phyloP scores from a whole-genome alignment of 53 echinoderm and acorn worm genomes.

The Echinarachnius parma region DNA sequence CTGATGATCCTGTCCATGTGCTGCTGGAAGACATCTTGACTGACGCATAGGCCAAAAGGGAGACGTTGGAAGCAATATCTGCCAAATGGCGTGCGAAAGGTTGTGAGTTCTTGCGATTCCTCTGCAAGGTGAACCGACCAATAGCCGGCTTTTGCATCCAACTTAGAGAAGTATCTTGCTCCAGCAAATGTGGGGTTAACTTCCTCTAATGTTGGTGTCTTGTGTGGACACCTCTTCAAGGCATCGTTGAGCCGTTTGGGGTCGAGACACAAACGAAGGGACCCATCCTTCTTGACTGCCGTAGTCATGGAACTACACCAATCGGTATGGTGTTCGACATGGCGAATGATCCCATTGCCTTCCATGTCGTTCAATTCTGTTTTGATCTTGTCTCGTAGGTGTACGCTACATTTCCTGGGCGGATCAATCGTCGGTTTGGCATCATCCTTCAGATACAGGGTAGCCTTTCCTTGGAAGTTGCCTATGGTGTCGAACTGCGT shows the following conservation, averaged over 20 bases:
- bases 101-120: slow-evolving; percentile 57
- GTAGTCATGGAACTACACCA: slow-evolving; percentile 63
- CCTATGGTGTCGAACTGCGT: slow-evolving; percentile 48
- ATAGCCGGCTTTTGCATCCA: slow-evolving; percentile 72
- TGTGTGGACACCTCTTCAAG: slow-evolving; percentile 56
- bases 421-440: slow-evolving; percentile 49
- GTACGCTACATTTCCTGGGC: slow-evolving; percentile 59
- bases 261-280: slow-evolving; percentile 49
- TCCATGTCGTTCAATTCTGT: slow-evolving; percentile 56
- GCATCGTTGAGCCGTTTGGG: slow-evolving; percentile 53
- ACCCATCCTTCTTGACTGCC: slow-evolving; percentile 55
- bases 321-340: slow-evolving; percentile 52
- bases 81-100: slow-evolving; percentile 65
- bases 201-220: slow-evolving; percentile 60
- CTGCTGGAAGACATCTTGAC: slow-evolving; percentile 74
- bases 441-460: slow-evolving; percentile 46
- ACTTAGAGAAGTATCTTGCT: slow-evolving; percentile 53
- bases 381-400: slow-evolving; percentile 58
- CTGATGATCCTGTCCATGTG: slow-evolving; percentile 49
- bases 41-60: slow-evolving; percentile 53
- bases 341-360: slow-evolving; percentile 42
- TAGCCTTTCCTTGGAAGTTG: slow-evolving; percentile 37
- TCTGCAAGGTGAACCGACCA: slow-evolving; percentile 60
- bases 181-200: slow-evolving; percentile 50
- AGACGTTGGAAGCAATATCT: slow-evolving; percentile 64